Evolutionary conservation across 92 coral and sea anemone species (phyloP), one percentile per base, ranked within the genome.

Genomic region (Zoanthus gigantus): DNA sequence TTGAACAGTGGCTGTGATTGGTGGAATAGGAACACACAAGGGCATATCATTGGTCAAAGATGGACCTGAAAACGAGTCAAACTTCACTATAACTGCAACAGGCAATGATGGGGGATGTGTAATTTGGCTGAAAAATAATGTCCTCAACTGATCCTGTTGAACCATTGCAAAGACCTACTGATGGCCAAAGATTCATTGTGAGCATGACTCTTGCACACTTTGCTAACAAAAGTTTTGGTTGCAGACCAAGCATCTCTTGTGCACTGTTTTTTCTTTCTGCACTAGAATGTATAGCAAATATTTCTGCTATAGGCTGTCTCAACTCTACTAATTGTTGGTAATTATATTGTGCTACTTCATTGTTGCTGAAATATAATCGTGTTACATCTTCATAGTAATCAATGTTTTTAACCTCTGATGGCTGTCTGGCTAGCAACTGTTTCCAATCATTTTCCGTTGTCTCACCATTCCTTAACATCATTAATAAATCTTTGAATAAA

Each of bases 1-100:
- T 65, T 93, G 76, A 54, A 81, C 83, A 13, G 92, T 72, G 53
- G 82, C 93, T 77, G 80, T 52, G 47, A 76, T 52, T 76, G 82
- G 82, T 54, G 82, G 82, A 77, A 77, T 77, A 30, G 82, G 82
- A 77, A 77, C 82, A 77, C 82, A 77, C 66, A 29, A 54, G 67
- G 82, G 82, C 66, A 77, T 77, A 30, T 77, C 82, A 77, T 76
- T 76, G 66, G 79, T 75, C 61, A 48, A 75, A 48, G 79, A 75
- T 48, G 79, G 61, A 75, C 79, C 79, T 48, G 79, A 75, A 69
- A 69, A 69, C 74, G 74, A 69, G 74, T 69, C 74, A 69, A 77
- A 53, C 42, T 77, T 77, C 30, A 77, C 68, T 54, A 29, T 77
- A 77, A 77, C 68, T 77, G 82, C 67, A 54, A 77, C 82, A 77